Evolutionary conservation across 2,113 vertebrate species (phyloP).

Genomic region (Corythornis vintsioides): DNA sequence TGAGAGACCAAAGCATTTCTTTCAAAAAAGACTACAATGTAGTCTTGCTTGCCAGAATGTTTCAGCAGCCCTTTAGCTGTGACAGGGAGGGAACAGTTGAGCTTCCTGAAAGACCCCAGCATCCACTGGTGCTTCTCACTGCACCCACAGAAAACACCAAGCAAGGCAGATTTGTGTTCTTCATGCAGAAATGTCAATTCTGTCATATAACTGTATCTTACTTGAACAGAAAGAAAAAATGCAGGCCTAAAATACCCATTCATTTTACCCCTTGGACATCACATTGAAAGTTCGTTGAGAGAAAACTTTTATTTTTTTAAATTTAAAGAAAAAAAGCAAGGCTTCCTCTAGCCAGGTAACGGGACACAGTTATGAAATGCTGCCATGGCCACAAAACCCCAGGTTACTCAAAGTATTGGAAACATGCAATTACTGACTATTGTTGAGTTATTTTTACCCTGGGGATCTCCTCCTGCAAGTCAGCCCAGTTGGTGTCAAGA

Average conservation of each 20-base stretch:
- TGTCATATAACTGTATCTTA: neutral
- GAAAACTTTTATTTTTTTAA: neutral
- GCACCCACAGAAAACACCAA: neutral
- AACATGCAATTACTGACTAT: neutral
- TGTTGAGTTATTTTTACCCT: neutral
- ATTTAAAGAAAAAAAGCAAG: neutral
- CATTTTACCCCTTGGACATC: neutral
- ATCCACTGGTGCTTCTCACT: neutral
- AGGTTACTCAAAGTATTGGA: neutral
- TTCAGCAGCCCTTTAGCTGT: neutral
- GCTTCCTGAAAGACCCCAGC: neutral
- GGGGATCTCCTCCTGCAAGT: no score
- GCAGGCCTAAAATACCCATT: neutral
- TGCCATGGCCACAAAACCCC: neutral
- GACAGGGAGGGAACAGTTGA: neutral
- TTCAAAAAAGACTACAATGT: neutral
- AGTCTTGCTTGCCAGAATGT: neutral
- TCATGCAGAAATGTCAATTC: neutral
- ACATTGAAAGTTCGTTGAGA: neutral
- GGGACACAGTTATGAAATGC: accelerated
- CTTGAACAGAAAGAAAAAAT: neutral
- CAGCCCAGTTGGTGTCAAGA: neutral
- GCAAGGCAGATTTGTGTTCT: neutral
- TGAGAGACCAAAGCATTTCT: neutral
- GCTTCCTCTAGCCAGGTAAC: neutral